Percentiles rank a stretch among this genome's conserved stretches.
These are phyloP conservation scores for Buphagus erythrorhynchus DNA, from an alignment of 2,797 vertebrate species.

Conservation along the genomic window DNA sequence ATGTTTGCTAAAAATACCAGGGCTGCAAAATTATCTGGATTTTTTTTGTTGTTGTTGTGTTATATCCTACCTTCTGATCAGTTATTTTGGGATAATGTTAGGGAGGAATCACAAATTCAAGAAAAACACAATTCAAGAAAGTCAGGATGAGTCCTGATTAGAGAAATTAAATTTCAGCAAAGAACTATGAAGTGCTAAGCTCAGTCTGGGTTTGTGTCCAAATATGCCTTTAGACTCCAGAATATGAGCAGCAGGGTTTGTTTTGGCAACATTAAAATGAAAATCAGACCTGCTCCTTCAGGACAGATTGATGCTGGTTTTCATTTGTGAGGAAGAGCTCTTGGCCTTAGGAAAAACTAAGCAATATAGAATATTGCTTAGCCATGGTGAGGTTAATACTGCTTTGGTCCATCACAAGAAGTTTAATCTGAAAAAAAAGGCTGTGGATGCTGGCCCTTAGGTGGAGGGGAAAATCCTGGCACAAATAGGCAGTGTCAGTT, in stretches of 20 bases:
- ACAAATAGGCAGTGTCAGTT: neutral
- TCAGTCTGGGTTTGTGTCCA: neutral
- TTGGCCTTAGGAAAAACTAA: neutral
- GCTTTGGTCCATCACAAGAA: neutral
- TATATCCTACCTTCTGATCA: neutral
- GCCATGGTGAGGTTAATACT: neutral
- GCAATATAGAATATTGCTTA: neutral
- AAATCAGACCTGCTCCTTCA: neutral
- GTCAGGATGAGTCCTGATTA: neutral
- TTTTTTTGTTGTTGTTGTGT: neutral
- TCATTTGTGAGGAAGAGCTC: neutral
- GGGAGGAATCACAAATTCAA: neutral
- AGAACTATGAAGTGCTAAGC: neutral
- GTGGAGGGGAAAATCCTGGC: neutral
- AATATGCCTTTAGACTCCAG: neutral
- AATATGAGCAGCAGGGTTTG: neutral
- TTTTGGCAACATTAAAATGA: neutral
- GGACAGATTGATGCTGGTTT: neutral
- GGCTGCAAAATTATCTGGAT: neutral
- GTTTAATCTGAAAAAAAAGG: neutral
- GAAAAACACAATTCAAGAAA: neutral
- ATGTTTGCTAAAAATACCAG: neutral
- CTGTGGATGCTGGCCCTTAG: neutral
- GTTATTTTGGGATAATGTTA: neutral
- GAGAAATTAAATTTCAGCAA: neutral